phyloP scores from a whole-genome alignment of 2,888 invertebrate species.

The Catocala nupta region DNA sequence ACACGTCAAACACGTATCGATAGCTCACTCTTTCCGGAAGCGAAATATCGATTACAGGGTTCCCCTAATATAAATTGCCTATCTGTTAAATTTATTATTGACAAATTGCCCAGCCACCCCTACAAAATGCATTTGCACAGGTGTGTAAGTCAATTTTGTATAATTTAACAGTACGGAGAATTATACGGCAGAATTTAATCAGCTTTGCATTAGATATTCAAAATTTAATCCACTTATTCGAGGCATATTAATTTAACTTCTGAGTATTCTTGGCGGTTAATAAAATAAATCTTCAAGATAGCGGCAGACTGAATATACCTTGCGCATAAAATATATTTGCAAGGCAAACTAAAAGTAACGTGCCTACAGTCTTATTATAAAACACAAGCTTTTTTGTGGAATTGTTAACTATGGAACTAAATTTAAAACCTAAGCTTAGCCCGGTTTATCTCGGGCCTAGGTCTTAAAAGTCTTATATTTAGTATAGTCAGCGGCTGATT shows the following conservation, averaged over 20 bases:
- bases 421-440: too few relatives aligned
- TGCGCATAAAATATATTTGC: not conserved
- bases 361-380: too few relatives aligned
- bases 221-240: constrained; percentile 8
- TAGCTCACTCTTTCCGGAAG: constrained; percentile 24
- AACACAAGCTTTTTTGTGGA: too few relatives aligned
- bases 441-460: too few relatives aligned
- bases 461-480: too few relatives aligned
- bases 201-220: constrained; percentile 5
- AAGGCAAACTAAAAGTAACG: not conserved
- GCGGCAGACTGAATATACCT: not conserved
- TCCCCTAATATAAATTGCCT: constrained; percentile 46
- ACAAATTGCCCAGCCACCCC: constrained; percentile 45
- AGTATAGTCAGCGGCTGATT: too few relatives aligned
- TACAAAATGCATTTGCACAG: constrained; percentile 38
- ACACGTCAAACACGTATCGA: not conserved
- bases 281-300: constrained; percentile 1
- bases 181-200: constrained; percentile 15
- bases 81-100: constrained; percentile 53
- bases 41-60: constrained; percentile 38
- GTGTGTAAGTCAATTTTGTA: constrained; percentile 35
- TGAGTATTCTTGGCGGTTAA: not conserved
- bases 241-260: constrained; percentile 3
- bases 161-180: constrained; percentile 17
- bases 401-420: too few relatives aligned